Conservation (phyloP, 2,113 vertebrate genomes). For the Zonotrichia leucophrys region DNA sequence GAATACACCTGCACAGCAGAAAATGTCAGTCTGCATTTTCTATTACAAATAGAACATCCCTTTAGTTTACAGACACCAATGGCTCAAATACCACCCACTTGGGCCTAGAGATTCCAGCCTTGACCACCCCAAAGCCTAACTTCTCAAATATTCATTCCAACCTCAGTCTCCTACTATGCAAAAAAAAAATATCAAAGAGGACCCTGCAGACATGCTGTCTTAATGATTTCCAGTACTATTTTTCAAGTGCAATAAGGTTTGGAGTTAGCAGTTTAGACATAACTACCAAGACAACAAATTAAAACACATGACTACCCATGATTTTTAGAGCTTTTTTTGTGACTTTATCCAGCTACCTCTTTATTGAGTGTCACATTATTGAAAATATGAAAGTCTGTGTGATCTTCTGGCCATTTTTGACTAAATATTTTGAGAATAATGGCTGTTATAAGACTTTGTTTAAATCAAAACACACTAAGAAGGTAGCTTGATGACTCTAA, state of each 20-base stretch:
- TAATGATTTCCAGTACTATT: neutral
- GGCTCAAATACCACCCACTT: neutral
- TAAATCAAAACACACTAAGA: neutral
- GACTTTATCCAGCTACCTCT: neutral
- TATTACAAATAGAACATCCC: neutral
- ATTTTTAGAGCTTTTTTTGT: neutral
- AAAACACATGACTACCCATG: neutral
- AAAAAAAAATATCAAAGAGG: neutral
- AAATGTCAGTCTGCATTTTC: neutral
- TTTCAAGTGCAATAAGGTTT: neutral
- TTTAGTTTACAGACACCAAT: neutral
- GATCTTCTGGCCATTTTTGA: neutral
- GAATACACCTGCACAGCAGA: neutral
- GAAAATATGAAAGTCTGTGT: neutral
- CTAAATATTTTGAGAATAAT: neutral
- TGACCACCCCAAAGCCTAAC: neutral
- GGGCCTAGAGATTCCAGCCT: neutral
- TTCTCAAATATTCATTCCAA: neutral
- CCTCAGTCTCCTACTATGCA: neutral
- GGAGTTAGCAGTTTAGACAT: neutral
- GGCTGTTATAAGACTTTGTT: neutral
- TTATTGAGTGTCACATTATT: neutral
- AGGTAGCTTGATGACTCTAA: neutral
- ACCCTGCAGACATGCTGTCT: neutral
- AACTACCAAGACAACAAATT: neutral